These are phyloP conservation scores for Ylistrum balloti DNA, from an alignment of 1,140 invertebrate species.

Conservation along the genomic window DNA sequence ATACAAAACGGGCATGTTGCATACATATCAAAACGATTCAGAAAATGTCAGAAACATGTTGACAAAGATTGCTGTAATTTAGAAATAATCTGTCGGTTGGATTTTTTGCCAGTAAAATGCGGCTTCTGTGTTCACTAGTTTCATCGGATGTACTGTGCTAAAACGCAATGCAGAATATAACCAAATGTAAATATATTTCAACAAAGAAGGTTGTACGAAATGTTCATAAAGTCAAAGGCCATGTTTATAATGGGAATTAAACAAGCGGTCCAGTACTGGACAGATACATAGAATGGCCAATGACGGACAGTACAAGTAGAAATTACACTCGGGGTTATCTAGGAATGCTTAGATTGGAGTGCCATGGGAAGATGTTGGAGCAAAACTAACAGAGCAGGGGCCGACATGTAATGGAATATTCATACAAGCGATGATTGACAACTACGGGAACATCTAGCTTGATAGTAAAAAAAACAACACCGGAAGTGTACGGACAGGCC, in stretches of 20 bases:
- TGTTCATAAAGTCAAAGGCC: neutral
- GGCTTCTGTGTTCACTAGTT: neutral
- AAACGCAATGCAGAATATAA: neutral
- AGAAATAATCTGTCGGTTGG: neutral
- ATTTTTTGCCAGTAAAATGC: too few relatives aligned
- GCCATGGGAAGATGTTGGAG: neutral
- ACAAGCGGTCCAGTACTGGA: neutral
- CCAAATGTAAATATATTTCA: neutral
- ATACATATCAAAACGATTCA: conserved; percentile 4
- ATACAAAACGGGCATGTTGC: neutral
- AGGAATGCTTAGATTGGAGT: neutral
- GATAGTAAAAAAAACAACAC: neutral
- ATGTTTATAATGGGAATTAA: conserved; percentile 18
- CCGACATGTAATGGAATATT: neutral
- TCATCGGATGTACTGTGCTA: neutral
- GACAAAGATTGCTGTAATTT: conserved; percentile 20
- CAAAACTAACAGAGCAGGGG: neutral
- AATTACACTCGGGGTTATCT: neutral
- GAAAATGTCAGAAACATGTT: neutral
- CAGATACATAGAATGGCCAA: neutral
- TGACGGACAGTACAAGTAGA: neutral
- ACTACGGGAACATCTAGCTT: neutral
- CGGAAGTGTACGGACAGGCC: neutral
- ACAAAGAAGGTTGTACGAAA: neutral
- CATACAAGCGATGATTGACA: conserved; percentile 7